These are phyloP conservation scores for Poecilia velifera DNA, from an alignment of 2,797 vertebrate genomes.

Conservation along the genomic window DNA sequence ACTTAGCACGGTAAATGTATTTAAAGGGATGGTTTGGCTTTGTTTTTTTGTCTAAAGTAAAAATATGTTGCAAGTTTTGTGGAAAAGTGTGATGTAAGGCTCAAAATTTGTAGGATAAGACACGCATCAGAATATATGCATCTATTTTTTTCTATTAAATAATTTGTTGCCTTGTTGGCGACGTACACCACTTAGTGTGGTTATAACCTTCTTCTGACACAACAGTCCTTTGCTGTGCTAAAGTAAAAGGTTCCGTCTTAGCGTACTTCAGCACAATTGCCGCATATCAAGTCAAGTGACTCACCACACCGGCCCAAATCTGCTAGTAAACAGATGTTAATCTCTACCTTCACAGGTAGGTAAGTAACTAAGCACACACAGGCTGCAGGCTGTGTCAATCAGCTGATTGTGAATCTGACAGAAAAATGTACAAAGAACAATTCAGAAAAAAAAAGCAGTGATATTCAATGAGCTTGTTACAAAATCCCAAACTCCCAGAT, in stretches of 20 bases:
- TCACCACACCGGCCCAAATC: background rate
- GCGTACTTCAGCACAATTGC: background rate
- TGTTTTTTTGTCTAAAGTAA: background rate
- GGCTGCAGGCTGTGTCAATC: background rate
- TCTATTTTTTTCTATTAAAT: background rate
- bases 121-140: background rate
- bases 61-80: background rate
- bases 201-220: background rate
- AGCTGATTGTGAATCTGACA: background rate
- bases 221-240: background rate
- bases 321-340: background rate
- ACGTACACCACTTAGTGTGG: too few species aligned
- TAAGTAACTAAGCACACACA: background rate
- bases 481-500: background rate
- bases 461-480: background rate
- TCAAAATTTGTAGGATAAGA: background rate
- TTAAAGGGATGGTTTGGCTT: constrained; percentile 13
- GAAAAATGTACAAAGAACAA: background rate
- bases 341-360: background rate
- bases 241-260: background rate
- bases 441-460: background rate
- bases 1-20: constrained; percentile 42
- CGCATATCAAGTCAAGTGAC: background rate
- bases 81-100: background rate
- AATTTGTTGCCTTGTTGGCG: background rate